These are phyloP conservation scores for Phengaris alcon DNA, from an alignment of 2,888 invertebrate genomes.

Conservation along the genomic window DNA sequence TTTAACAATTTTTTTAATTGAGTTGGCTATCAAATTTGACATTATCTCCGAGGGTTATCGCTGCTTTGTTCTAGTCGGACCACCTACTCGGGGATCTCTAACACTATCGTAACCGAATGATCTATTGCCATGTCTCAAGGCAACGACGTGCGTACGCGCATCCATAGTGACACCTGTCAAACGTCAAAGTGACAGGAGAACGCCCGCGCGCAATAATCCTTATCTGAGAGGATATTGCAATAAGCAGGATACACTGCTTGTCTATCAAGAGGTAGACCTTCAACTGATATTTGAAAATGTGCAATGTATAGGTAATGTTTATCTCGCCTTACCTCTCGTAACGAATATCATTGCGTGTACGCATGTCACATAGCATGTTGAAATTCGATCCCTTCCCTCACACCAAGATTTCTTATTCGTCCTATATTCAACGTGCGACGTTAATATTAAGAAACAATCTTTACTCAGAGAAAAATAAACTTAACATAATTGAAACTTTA, in stretches of 20 bases:
- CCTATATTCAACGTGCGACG: constrained; percentile 33
- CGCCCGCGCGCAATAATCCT: constrained; percentile 69
- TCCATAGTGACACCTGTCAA: constrained; percentile 74
- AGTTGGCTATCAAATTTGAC: constrained; percentile 44
- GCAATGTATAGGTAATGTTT: constrained; percentile 28
- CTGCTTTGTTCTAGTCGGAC: constrained; percentile 58
- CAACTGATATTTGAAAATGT: not conserved
- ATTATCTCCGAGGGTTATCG: constrained; percentile 60
- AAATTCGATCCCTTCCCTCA: constrained; percentile 64
- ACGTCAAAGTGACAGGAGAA: constrained; percentile 65
- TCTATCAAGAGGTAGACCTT: not conserved
- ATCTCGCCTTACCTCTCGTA: constrained; percentile 31
- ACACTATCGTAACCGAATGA: constrained; percentile 71
- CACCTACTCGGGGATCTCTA: constrained; percentile 66
- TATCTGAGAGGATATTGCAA: constrained; percentile 36
- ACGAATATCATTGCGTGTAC: constrained; percentile 50
- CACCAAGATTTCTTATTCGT: constrained; percentile 39
- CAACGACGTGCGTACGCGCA: constrained; percentile 60
- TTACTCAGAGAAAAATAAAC: not conserved
- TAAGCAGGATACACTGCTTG: constrained; percentile 24
- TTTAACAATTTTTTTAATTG: constrained; percentile 40
- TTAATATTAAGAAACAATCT: not conserved
- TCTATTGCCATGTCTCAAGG: constrained; percentile 58
- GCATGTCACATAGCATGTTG: constrained; percentile 47
- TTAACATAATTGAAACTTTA: not conserved